Evolutionary conservation across 2,113 vertebrate genomes (phyloP).

Genomic region (Dicaeum eximium): DNA sequence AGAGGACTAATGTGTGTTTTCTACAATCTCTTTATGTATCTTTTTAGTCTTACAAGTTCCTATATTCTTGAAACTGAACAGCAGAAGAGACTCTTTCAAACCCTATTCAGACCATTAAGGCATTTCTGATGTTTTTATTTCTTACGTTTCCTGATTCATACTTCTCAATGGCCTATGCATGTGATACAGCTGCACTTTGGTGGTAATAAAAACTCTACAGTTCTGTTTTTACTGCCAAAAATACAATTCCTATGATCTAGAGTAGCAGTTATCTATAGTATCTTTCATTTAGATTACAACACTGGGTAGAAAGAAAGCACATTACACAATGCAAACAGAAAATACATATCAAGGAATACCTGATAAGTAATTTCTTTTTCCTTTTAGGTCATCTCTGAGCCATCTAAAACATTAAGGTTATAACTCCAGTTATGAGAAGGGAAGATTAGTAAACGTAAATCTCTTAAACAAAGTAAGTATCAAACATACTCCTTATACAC

Average conservation of each 20-base stretch:
- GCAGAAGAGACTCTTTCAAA: background rate
- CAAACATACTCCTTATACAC: background rate
- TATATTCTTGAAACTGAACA: background rate
- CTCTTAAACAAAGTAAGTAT: background rate
- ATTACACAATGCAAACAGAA: background rate
- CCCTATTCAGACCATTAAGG: background rate
- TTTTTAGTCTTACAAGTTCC: background rate
- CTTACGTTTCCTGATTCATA: background rate
- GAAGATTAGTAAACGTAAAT: background rate
- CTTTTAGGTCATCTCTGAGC: background rate
- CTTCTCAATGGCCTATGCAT: background rate
- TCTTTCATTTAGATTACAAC: background rate
- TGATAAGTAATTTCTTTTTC: background rate
- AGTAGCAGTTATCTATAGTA: background rate
- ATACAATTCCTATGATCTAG: background rate
- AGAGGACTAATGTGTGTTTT: background rate
- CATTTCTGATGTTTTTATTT: background rate
- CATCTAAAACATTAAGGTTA: background rate
- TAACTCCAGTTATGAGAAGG: background rate
- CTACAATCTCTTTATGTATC: background rate
- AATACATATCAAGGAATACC: background rate
- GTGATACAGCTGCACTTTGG: background rate
- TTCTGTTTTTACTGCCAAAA: background rate
- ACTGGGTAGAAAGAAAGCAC: background rate
- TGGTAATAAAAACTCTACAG: background rate